phyloP scores from a whole-genome alignment of 2,797 vertebrate species.

The Bucorvus abyssinicus region DNA sequence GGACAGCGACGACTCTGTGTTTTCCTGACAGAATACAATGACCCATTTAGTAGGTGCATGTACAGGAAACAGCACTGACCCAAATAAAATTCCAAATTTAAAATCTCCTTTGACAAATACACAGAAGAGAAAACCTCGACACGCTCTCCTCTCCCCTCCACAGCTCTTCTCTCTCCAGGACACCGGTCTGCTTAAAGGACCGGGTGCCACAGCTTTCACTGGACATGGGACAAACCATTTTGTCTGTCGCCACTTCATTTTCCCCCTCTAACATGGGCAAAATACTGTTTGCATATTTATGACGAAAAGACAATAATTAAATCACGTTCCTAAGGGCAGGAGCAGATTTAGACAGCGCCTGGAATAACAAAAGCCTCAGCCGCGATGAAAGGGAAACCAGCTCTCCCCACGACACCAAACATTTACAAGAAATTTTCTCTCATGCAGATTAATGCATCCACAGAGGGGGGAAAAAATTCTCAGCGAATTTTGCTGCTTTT shows the following conservation, averaged over 20 bases:
- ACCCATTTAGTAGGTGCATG: not conserved
- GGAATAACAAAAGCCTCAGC: slow-evolving; percentile 19
- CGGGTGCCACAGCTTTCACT: not conserved
- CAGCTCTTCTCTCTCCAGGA: not conserved
- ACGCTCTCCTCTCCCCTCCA: not conserved
- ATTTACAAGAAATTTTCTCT: not conserved
- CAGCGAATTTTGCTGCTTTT: not conserved
- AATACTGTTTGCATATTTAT: not conserved
- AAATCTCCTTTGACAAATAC: not conserved
- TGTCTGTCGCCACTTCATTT: not conserved
- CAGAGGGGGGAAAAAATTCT: not conserved
- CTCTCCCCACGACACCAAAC: not conserved
- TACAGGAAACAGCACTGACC: not conserved
- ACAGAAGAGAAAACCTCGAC: not conserved
- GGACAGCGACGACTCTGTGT: slow-evolving; percentile 3
- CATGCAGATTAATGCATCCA: not conserved
- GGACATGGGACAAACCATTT: not conserved
- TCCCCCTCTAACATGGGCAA: not conserved
- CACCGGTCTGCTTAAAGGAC: not conserved
- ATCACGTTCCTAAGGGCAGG: slow-evolving; percentile 4
- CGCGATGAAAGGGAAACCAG: not conserved
- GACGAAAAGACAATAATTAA: not conserved
- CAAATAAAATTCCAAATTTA: not conserved
- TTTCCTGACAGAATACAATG: not conserved
- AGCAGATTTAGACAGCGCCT: not conserved